Conservation (phyloP, 2,113 vertebrate species). For the Podarcis raffonei region DNA sequence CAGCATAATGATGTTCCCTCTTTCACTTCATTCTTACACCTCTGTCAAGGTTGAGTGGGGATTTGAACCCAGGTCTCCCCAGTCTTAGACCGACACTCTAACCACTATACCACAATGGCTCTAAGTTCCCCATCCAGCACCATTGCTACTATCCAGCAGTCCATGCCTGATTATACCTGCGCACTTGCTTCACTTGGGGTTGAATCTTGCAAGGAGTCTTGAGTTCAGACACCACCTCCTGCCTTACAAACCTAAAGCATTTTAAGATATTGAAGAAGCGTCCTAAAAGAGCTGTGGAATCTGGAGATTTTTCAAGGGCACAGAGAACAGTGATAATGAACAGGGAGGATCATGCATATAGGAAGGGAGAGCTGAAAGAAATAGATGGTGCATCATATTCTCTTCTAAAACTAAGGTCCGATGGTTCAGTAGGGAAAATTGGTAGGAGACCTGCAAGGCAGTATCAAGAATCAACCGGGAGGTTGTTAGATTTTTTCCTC, state of each 20-base stretch:
- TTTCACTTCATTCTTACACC: no score
- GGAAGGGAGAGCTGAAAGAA: neutral
- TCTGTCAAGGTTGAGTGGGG: no score
- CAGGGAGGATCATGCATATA: neutral
- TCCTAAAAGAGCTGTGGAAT: neutral
- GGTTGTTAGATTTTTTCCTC: neutral
- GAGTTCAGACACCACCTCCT: neutral
- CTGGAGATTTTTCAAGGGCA: neutral
- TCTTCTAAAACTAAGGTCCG: neutral
- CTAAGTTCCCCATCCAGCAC: neutral
- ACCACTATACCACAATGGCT: no score
- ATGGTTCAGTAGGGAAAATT: neutral
- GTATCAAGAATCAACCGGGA: neutral
- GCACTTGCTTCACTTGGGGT: no score
- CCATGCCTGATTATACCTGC: neutral
- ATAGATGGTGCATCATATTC: neutral
- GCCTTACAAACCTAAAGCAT: neutral
- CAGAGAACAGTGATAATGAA: neutral
- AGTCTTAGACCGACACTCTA: no score
- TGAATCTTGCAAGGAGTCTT: neutral
- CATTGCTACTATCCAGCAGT: neutral
- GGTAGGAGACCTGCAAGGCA: neutral
- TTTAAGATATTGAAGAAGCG: neutral
- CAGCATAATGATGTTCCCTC: no score
- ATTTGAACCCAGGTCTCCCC: no score